phyloP scores from a whole-genome alignment of 2,888 invertebrate genomes.

The Disparrhopalites patrizii region DNA sequence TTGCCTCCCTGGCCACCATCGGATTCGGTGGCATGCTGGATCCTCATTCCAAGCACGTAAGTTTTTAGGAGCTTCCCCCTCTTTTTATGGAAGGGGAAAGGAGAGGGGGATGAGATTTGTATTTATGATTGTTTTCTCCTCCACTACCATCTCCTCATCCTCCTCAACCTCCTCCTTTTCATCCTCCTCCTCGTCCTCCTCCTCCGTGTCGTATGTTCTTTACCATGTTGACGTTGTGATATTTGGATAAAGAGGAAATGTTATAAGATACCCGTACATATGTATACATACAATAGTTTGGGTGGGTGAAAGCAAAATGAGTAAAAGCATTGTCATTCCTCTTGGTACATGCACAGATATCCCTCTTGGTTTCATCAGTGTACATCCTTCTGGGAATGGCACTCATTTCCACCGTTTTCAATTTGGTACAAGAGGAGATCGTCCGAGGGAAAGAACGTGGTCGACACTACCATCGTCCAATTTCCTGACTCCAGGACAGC shows the following conservation, averaged over 20 bases:
- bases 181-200: too few species aligned
- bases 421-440: conserved; percentile 75
- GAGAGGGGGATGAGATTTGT: background rate
- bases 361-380: conserved; percentile 71
- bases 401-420: conserved; percentile 81
- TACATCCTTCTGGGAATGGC: conserved; percentile 82
- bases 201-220: too few species aligned
- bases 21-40: conserved; percentile 63
- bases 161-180: too few species aligned
- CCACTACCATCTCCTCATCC: background rate
- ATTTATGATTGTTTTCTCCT: background rate
- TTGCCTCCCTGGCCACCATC: conserved; percentile 62
- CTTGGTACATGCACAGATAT: conserved; percentile 53
- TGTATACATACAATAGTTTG: background rate
- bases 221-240: too few species aligned
- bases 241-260: background rate
- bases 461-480: conserved; percentile 47
- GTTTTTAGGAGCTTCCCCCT: conserved; percentile 6
- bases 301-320: too few species aligned
- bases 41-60: conserved; percentile 48
- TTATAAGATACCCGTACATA: background rate
- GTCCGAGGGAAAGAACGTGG: conserved; percentile 50
- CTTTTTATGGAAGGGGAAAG: too few species aligned
- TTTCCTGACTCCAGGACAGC: conserved; percentile 47
- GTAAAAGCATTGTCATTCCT: too few species aligned